phyloP scores from a whole-genome alignment of 2,797 vertebrate species.

The Sus cebifrons region DNA sequence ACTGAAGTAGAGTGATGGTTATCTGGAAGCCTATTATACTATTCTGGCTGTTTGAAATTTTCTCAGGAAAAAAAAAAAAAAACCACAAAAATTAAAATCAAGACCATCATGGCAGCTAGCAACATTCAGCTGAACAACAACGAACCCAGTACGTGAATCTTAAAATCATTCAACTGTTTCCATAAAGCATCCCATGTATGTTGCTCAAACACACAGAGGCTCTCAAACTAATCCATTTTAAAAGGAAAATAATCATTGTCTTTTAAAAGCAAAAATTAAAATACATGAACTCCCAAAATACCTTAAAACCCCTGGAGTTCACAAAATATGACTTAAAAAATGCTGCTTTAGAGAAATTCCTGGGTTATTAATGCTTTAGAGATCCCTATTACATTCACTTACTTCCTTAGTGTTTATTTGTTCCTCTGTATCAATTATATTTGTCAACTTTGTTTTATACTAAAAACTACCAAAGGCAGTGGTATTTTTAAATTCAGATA shows the following conservation, averaged over 20 bases:
- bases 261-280: too few relatives aligned
- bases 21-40: neutral
- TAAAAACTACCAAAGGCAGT: neutral
- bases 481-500: neutral
- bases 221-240: neutral
- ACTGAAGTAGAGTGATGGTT: neutral
- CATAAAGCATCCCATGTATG: neutral
- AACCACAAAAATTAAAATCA: neutral
- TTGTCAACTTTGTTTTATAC: too few relatives aligned
- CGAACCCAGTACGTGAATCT: neutral
- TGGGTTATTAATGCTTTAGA: too few relatives aligned
- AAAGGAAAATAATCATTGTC: neutral
- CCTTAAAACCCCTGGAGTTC: too few relatives aligned
- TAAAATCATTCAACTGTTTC: neutral
- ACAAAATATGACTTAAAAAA: too few relatives aligned
- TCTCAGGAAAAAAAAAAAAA: constrained; percentile 19
- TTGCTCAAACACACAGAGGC: neutral
- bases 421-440: too few relatives aligned
- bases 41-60: neutral
- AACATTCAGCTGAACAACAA: neutral
- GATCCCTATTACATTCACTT: too few relatives aligned
- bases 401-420: too few relatives aligned
- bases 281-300: too few relatives aligned
- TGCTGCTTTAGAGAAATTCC: too few relatives aligned
- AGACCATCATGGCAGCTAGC: neutral